Conservation (phyloP, 2,797 vertebrate genomes). For the Manis javanica region DNA sequence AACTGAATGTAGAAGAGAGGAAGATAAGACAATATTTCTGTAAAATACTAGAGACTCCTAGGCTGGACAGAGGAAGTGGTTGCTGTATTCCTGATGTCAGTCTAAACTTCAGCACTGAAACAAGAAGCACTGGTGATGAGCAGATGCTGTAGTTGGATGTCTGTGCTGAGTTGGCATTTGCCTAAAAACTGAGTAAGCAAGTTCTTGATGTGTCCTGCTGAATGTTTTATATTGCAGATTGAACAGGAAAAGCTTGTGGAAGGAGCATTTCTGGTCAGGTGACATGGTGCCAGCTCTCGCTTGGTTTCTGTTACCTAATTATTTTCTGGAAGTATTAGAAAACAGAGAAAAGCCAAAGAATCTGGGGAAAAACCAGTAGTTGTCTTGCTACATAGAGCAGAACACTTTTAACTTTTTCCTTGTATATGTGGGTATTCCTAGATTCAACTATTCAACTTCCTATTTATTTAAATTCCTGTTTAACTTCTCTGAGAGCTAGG, state of each 20-base stretch:
- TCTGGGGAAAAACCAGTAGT: background rate
- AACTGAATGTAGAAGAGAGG: background rate
- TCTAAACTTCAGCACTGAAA: background rate
- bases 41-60: background rate
- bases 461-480: background rate
- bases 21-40: background rate
- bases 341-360: background rate
- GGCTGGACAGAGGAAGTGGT: background rate
- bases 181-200: background rate
- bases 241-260: background rate
- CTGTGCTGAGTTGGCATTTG: background rate
- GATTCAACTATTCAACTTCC: background rate
- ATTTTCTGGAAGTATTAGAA: slow-evolving; percentile 1
- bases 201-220: background rate
- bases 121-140: background rate
- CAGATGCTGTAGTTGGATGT: background rate
- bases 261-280: background rate
- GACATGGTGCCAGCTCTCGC: background rate
- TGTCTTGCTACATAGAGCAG: background rate
- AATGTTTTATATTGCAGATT: background rate
- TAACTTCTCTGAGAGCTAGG: background rate
- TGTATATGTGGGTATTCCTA: background rate
- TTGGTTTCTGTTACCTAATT: background rate
- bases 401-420: background rate
- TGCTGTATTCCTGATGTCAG: background rate